Conservation (phyloP, 1,140 invertebrate species). For the Leptestheria dahalacensis region DNA sequence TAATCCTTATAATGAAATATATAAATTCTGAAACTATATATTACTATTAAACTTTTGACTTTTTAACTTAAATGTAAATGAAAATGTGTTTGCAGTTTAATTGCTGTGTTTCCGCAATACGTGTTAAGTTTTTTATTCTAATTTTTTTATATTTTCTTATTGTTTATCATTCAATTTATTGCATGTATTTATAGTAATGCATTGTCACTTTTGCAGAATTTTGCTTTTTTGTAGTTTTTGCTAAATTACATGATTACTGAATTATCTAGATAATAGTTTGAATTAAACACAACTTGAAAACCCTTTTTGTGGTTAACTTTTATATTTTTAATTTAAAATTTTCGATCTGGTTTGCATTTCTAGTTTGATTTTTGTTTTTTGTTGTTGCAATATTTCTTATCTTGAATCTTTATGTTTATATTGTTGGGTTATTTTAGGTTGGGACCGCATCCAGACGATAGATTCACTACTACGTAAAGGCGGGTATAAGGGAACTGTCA, state of each 20-base stretch:
- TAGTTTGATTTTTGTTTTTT: too few relatives aligned
- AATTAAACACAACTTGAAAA: background rate
- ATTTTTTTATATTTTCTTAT: conserved; percentile 15
- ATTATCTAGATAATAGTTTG: too few relatives aligned
- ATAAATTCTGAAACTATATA: too few relatives aligned
- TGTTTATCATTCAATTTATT: conserved; percentile 14
- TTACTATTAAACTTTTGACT: too few relatives aligned
- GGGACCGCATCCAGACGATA: conserved; percentile 94
- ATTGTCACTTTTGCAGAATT: too few relatives aligned
- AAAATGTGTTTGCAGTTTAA: background rate
- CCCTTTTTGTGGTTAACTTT: conserved; percentile 9
- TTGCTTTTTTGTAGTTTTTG: too few relatives aligned
- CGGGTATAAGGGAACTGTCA: conserved; percentile 84
- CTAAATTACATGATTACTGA: too few relatives aligned
- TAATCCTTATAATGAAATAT: too few relatives aligned
- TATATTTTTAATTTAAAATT: conserved; percentile 14
- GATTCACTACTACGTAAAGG: conserved; percentile 94
- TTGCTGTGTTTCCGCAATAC: background rate
- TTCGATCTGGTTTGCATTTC: too few relatives aligned
- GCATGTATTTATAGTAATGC: too few relatives aligned
- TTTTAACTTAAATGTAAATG: background rate
- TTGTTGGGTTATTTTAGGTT: conserved; percentile 60
- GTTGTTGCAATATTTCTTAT: too few relatives aligned
- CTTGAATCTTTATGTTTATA: too few relatives aligned
- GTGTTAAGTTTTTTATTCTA: conserved; percentile 1